These are phyloP conservation scores for Melanerpes aurifrons DNA, from an alignment of 2,113 vertebrate species.

Conservation along the genomic window DNA sequence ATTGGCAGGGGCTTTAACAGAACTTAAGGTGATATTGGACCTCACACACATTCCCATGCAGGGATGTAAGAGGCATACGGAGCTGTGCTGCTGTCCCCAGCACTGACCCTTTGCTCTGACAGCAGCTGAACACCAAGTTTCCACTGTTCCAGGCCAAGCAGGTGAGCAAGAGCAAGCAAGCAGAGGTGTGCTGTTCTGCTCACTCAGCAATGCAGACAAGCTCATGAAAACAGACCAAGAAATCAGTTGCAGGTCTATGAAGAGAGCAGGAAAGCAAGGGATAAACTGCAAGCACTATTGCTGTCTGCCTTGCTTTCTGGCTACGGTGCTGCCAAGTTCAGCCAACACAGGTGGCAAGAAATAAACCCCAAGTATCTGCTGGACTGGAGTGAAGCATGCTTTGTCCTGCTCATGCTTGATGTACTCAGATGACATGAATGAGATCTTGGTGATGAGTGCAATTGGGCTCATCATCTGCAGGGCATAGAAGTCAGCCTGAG, in stretches of 20 bases:
- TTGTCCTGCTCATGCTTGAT: not conserved
- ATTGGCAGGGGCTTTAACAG: not conserved
- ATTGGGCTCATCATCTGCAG: not conserved
- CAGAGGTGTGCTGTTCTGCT: not conserved
- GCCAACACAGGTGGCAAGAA: not conserved
- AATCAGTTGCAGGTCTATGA: not conserved
- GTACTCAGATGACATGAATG: not conserved
- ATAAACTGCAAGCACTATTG: not conserved
- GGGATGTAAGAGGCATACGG: not conserved
- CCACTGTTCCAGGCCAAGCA: not conserved
- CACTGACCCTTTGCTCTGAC: not conserved
- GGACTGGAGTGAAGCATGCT: fast-evolving
- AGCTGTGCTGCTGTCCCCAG: not conserved
- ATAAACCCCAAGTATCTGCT: not conserved
- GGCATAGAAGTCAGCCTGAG: not conserved
- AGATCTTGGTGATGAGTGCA: not conserved
- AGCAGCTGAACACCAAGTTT: not conserved
- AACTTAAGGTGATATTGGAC: not conserved
- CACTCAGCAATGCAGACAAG: not conserved
- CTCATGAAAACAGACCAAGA: not conserved
- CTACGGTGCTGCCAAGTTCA: not conserved
- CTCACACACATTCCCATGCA: not conserved
- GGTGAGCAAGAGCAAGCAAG: not conserved
- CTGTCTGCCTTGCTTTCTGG: not conserved
- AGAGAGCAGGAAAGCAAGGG: not conserved